Evolutionary conservation across 2,888 invertebrate genomes (phyloP).

Genomic region (Chouioia cunea): DNA sequence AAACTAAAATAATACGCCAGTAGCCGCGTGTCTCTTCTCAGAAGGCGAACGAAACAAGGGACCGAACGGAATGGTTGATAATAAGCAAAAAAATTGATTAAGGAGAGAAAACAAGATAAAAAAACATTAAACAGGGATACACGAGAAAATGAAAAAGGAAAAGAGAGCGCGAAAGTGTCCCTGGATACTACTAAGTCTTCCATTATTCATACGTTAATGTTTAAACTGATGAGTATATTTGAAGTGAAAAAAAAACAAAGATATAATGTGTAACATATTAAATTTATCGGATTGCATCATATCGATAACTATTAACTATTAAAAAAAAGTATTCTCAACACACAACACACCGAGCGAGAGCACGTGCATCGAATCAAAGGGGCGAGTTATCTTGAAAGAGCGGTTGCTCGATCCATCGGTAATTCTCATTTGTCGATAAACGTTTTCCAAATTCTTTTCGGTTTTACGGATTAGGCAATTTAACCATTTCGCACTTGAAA

Average conservation of each 20-base stretch:
- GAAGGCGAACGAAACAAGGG: constrained; percentile 41
- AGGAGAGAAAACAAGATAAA: constrained; percentile 44
- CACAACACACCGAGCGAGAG: constrained; percentile 39
- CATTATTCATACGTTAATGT: constrained; percentile 65
- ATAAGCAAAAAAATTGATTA: constrained; percentile 48
- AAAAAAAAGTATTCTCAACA: constrained; percentile 29
- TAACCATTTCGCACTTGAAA: no score
- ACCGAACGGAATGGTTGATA: constrained; percentile 52
- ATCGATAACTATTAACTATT: constrained; percentile 51
- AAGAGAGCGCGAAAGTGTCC: constrained; percentile 50
- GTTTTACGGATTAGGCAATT: no score
- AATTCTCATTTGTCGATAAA: no score
- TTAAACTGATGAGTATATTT: constrained; percentile 58
- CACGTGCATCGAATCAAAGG: constrained; percentile 41
- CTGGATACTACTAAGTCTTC: constrained; percentile 62
- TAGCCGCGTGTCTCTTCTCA: constrained; percentile 41
- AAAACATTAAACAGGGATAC: constrained; percentile 40
- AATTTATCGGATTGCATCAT: constrained; percentile 54
- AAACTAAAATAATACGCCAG: constrained; percentile 41
- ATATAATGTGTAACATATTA: constrained; percentile 54
- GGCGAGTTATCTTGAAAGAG: constrained; percentile 16
- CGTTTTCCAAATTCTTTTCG: no score
- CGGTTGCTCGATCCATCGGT: no score
- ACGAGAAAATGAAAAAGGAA: neutral
- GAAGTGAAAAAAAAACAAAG: constrained; percentile 49